phyloP scores from a whole-genome alignment of 2,888 invertebrate species.

The Eurytoma californica region DNA sequence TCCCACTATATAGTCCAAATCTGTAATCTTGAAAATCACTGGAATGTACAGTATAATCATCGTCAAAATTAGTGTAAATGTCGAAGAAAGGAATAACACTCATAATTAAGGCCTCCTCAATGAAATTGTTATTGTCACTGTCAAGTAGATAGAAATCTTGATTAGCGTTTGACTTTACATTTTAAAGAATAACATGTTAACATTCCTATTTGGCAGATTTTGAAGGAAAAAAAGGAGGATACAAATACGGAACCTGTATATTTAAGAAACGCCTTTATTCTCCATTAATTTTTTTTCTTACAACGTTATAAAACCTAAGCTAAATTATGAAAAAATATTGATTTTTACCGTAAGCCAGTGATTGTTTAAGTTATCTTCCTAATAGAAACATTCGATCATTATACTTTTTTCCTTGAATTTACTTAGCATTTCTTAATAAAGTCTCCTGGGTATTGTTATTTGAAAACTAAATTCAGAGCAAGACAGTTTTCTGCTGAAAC shows the following conservation, averaged over 20 bases:
- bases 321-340: constrained; percentile 21
- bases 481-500: constrained; percentile 26
- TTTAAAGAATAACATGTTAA: constrained; percentile 43
- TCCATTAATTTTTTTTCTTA: constrained; percentile 27
- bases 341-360: constrained; percentile 28
- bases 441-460: constrained; percentile 40
- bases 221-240: constrained; percentile 27
- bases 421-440: constrained; percentile 38
- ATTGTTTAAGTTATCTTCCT: constrained; percentile 41
- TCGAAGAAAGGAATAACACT: constrained; percentile 33
- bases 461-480: constrained; percentile 12
- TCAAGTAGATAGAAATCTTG: constrained; percentile 47
- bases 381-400: constrained; percentile 29
- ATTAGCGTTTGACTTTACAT: constrained; percentile 50
- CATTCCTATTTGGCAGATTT: constrained; percentile 53
- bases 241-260: constrained; percentile 25
- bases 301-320: constrained; percentile 1
- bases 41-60: constrained; percentile 45
- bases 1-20: constrained; percentile 30
- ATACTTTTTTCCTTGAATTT: constrained; percentile 29
- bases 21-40: constrained; percentile 39
- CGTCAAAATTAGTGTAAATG: constrained; percentile 46
- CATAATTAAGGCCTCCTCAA: constrained; percentile 43
- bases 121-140: constrained; percentile 47
- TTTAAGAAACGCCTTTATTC: constrained; percentile 26